phyloP scores from a whole-genome alignment of 2,797 vertebrate genomes.

The Chelidonichthys spinosus region DNA sequence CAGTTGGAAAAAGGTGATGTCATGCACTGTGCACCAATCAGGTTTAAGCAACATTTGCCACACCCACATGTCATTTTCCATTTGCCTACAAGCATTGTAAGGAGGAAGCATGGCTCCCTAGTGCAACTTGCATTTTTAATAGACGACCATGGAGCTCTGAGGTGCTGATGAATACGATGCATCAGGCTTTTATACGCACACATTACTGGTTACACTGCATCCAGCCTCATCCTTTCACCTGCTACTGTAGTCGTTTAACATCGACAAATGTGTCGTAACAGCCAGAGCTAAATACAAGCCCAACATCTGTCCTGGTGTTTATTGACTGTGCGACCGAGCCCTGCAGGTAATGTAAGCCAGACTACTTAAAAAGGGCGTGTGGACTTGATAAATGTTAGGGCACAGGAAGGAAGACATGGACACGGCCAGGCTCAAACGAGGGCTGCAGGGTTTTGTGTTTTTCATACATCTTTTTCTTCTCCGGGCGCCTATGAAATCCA shows the following conservation, averaged over 20 bases:
- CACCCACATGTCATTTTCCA: no score
- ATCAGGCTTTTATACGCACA: not conserved
- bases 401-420: not conserved
- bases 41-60: no score
- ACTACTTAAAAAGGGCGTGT: slow-evolving; percentile 39
- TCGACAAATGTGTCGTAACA: slow-evolving; percentile 11
- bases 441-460: not conserved
- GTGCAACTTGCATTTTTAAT: not conserved
- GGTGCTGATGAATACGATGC: not conserved
- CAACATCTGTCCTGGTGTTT: slow-evolving; percentile 40
- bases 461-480: slow-evolving; percentile 18
- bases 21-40: no score
- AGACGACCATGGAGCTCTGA: not conserved
- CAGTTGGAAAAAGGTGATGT: no score
- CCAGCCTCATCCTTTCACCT: not conserved
- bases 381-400: slow-evolving; percentile 27
- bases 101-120: not conserved
- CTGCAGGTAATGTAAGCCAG: slow-evolving; percentile 42
- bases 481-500: slow-evolving; percentile 28
- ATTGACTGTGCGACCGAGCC: slow-evolving; percentile 29
- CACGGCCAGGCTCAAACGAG: slow-evolving; percentile 10
- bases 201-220: no score
- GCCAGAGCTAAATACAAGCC: slow-evolving; percentile 27
- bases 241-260: slow-evolving; percentile 2
- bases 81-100: not conserved